Conservation (phyloP, 2,113 vertebrate species). For the Hemiprocne comata region DNA sequence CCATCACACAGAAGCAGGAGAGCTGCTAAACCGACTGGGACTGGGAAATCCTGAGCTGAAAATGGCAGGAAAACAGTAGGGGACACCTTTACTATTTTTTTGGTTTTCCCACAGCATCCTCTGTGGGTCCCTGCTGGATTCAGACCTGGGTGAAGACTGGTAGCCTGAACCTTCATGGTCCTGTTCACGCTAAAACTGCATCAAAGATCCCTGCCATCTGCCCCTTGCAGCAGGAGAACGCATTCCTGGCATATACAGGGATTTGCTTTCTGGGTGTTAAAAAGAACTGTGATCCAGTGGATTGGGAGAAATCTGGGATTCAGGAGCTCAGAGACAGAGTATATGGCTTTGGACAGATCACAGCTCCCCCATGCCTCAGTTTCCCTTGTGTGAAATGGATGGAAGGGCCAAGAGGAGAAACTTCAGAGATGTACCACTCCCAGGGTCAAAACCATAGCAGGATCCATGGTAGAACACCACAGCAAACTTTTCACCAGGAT, state of each 20-base stretch:
- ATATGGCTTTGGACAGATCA: not conserved
- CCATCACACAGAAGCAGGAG: not conserved
- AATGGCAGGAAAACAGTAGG: not conserved
- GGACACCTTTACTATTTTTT: not conserved
- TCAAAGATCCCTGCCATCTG: not conserved
- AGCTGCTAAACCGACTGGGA: not conserved
- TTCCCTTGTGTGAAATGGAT: not conserved
- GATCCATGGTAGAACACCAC: not conserved
- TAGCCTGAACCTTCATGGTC: not conserved
- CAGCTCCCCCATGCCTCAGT: not conserved
- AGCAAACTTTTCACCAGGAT: not conserved
- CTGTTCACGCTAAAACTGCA: not conserved
- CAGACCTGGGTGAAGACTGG: not conserved
- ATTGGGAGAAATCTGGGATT: not conserved
- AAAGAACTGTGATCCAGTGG: not conserved
- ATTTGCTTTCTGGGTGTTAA: not conserved
- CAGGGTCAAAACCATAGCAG: not conserved
- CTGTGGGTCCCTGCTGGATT: not conserved
- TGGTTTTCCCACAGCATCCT: not conserved
- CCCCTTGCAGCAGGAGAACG: not conserved
- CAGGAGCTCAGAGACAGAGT: not conserved
- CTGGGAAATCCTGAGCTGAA: not conserved
- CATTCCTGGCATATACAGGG: not conserved
- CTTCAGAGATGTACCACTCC: not conserved
- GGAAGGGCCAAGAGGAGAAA: not conserved